Percentiles rank a stretch among this genome's conserved stretches.
Conservation (phyloP, 2,888 invertebrate species). For the Papilio gigon region DNA sequence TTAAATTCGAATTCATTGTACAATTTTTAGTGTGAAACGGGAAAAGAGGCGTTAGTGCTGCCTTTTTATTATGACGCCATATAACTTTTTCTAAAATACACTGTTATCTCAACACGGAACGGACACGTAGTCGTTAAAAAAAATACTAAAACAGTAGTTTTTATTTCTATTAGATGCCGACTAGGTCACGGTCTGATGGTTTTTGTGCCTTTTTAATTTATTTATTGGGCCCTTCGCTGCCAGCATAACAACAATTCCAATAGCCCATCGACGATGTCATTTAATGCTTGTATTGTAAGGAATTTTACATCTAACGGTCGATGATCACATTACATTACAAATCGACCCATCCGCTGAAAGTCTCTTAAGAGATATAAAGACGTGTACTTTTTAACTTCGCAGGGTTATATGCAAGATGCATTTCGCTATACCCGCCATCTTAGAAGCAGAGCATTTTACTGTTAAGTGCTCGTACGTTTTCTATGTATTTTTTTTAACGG, state of each 20-base stretch:
- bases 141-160: constrained; percentile 17
- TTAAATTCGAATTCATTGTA: constrained; percentile 1
- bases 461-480: constrained; percentile 20
- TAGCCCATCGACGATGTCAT: constrained; percentile 32
- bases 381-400: not conserved
- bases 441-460: constrained; percentile 24
- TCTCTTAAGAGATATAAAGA: not conserved
- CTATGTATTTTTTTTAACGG: constrained; percentile 8
- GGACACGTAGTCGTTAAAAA: constrained; percentile 34
- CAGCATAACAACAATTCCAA: constrained; percentile 29
- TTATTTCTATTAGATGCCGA: constrained; percentile 33
- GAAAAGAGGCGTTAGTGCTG: constrained; percentile 16
- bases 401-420: constrained; percentile 2
- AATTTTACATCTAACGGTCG: constrained; percentile 33
- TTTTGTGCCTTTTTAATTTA: constrained; percentile 26
- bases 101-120: constrained; percentile 34
- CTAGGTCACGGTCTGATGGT: constrained; percentile 29
- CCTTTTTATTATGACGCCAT: constrained; percentile 31
- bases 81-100: constrained; percentile 26
- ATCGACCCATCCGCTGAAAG: not conserved
- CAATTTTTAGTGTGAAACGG: not conserved
- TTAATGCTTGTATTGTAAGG: constrained; percentile 34
- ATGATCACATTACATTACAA: constrained; percentile 5
- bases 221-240: constrained; percentile 28
- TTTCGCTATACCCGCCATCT: constrained; percentile 11